Evolutionary conservation across 2,888 invertebrate genomes (phyloP).

Genomic region (Rhopalosiphum nymphaeae): DNA sequence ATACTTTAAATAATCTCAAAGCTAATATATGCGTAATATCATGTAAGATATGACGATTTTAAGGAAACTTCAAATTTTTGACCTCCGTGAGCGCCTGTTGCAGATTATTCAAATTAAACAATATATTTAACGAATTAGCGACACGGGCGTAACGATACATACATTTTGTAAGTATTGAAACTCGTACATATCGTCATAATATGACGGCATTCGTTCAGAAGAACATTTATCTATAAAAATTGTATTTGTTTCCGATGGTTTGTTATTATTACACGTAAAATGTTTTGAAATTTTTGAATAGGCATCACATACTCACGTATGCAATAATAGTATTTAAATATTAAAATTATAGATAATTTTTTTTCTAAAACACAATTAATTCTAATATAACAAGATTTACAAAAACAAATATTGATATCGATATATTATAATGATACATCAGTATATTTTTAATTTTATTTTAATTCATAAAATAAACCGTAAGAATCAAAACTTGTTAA

Average conservation of each 20-base stretch:
- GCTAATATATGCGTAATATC: neutral
- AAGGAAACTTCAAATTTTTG: neutral
- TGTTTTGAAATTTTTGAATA: neutral
- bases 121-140: neutral
- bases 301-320: neutral
- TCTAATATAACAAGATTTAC: neutral
- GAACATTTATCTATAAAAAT: no score
- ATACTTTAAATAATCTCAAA: neutral
- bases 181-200: neutral
- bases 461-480: neutral
- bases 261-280: neutral
- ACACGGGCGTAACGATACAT: neutral
- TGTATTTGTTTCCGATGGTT: neutral
- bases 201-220: neutral
- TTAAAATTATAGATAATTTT: neutral
- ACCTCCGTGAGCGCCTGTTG: neutral
- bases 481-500: neutral
- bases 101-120: constrained; percentile 22
- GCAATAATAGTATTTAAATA: neutral
- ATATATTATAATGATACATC: neutral
- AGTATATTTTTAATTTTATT: neutral
- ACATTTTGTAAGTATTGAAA: neutral
- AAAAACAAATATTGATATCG: neutral
- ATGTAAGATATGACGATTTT: neutral
- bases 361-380: neutral